A percentile compares a stretch with the other conserved stretches of the same genome.
phyloP scores from a whole-genome alignment of 1,140 invertebrate species.

The Micrasema longulum region DNA sequence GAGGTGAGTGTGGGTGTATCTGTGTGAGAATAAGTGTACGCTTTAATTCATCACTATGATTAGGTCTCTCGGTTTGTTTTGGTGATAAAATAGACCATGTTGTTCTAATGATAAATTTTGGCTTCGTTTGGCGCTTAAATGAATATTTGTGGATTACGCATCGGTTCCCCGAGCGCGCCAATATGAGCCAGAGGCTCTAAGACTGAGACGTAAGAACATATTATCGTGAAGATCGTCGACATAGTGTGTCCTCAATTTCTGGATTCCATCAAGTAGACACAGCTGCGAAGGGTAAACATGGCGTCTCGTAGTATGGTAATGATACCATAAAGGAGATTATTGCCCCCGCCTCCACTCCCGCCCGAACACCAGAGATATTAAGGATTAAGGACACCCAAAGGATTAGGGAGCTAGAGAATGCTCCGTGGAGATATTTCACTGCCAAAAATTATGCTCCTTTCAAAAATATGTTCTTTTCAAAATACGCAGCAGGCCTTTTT shows the following conservation, averaged over 20 bases:
- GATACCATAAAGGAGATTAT: conserved; percentile 49
- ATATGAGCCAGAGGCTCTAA: not conserved
- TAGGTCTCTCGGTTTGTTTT: too few relatives aligned
- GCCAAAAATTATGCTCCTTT: conserved; percentile 14
- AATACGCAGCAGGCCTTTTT: too few relatives aligned
- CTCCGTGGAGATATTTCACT: conserved; percentile 12
- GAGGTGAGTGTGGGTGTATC: too few relatives aligned
- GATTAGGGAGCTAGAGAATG: conserved; percentile 20
- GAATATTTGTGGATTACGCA: too few relatives aligned
- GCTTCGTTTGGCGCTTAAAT: too few relatives aligned
- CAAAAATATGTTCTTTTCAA: not conserved
- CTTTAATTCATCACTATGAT: too few relatives aligned
- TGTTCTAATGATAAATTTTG: too few relatives aligned
- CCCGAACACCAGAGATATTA: conserved; percentile 37
- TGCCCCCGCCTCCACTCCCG: conserved; percentile 17
- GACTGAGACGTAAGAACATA: not conserved
- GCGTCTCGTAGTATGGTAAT: conserved; percentile 46
- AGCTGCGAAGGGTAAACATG: conserved; percentile 45
- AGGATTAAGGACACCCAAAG: conserved; percentile 38
- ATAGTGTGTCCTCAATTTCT: conserved; percentile 31
- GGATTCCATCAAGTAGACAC: conserved; percentile 46
- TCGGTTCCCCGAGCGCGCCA: not conserved
- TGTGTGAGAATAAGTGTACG: too few relatives aligned
- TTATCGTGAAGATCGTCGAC: conserved; percentile 8
- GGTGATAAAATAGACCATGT: too few relatives aligned